Base-by-base conservation (phyloP, 2,113 vertebrate genomes). In the Mobula hypostoma region DNA sequence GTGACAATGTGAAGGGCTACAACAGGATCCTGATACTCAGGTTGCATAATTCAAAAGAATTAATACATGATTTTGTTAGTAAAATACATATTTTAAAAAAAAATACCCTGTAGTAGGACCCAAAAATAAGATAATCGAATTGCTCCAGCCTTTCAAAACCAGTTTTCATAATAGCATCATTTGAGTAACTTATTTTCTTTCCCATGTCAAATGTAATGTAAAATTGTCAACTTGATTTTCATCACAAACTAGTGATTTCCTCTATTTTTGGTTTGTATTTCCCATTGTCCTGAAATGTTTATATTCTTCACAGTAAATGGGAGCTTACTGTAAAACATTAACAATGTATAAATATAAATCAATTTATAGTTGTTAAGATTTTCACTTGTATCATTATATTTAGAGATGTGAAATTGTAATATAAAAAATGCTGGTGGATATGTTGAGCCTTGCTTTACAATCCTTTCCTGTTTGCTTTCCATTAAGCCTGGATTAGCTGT, bases 371-470 rank as follows among this genome's bases (percentile, higher is more conserved):
- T n/a, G 76, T 77, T 29, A 63, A n/a, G 27, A 88, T 88, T 77
- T 77, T 63, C 58, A 63, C 58, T 61, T 87, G 56, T 87, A 87
- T 12, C 27, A 29, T 14, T 87, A 87, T 56, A 56, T 58, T 68
- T 66, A 68, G 63, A 68, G n/a, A 68, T 91, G 12, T 72, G 66
- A 32, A 78, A 78, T 32, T 82, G 79, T 85, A 66, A 36, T 72
- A 72, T 70, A n/a, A 48, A 83, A 91, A 92, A 70, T 48, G 32
- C 90, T 72, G 40, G 90, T 93, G 90, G 90, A 48, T 72, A 93
- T 74, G 32, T 74, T 93, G 36, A 93, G 32, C 68, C 63, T 72
- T 48, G 90, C 32, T 93, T 74, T 93, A 92, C 70, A 93, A 56
- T 74, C 91, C 70, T 93, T 68, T 29, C 91, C 68, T 32, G 36